Conservation (phyloP, 2,113 vertebrate species). For the Limanda limanda region DNA sequence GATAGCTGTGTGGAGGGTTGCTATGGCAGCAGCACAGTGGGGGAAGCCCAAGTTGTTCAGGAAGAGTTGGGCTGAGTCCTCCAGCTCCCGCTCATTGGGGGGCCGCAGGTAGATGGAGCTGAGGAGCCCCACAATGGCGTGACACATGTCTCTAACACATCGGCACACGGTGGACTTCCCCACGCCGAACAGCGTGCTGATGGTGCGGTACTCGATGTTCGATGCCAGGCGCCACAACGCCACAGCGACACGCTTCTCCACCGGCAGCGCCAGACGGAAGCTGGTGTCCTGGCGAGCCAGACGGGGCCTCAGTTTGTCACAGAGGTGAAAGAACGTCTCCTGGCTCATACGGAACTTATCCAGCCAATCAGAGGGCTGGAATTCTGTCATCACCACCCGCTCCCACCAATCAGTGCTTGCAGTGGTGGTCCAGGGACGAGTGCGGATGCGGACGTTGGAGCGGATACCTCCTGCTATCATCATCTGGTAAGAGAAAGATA, state of each 20-base stretch:
- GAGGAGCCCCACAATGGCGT: constrained; percentile 82
- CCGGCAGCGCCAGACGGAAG: constrained; percentile 80
- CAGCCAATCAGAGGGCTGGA: constrained; percentile 84
- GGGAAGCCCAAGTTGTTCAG: constrained; percentile 79
- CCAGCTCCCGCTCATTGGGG: constrained; percentile 74
- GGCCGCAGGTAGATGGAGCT: constrained; percentile 75
- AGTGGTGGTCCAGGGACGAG: constrained; percentile 80
- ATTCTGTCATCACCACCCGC: constrained; percentile 82
- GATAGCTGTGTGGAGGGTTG: constrained; percentile 84
- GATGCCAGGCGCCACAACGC: constrained; percentile 85
- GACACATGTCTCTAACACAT: constrained; percentile 84
- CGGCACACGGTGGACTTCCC: constrained; percentile 83
- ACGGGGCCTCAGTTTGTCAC: constrained; percentile 79
- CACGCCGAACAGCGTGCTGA: constrained; percentile 82
- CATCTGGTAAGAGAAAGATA: constrained; percentile 64
- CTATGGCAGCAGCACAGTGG: constrained; percentile 80
- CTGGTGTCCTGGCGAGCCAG: constrained; percentile 83
- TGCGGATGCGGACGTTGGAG: constrained; percentile 64
- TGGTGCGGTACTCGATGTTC: constrained; percentile 83
- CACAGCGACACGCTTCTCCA: constrained; percentile 85
- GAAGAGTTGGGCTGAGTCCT: constrained; percentile 74
- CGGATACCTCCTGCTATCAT: constrained; percentile 74
- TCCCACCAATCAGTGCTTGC: constrained; percentile 85
- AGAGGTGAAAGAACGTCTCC: constrained; percentile 83
- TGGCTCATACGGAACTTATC: constrained; percentile 85